Conservation (phyloP, 1,140 invertebrate species). For the Fopius arisanus region DNA sequence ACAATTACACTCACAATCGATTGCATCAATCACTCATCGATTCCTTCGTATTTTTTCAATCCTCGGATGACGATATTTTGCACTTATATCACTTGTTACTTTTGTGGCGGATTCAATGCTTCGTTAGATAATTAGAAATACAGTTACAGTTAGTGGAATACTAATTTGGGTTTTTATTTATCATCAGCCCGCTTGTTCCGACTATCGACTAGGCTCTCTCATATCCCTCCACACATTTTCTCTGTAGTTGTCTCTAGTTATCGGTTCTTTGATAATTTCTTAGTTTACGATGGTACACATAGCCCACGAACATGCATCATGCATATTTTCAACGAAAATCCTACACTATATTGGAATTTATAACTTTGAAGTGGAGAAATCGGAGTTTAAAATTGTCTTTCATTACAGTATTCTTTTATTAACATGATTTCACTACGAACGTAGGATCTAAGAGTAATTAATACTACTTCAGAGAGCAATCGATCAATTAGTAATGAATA, state of each 20-base stretch:
- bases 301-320: slow-evolving; percentile 48
- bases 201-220: background rate
- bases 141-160: background rate
- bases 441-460: too few species aligned
- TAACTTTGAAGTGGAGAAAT: background rate
- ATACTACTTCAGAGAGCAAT: too few species aligned
- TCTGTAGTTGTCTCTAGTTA: background rate
- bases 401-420: too few species aligned
- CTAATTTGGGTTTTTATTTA: background rate
- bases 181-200: background rate
- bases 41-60: background rate
- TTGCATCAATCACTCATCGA: background rate
- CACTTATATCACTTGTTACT: slow-evolving; percentile 3
- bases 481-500: too few species aligned
- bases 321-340: slow-evolving; percentile 39
- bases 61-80: background rate
- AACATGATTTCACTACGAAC: too few species aligned
- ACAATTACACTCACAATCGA: background rate
- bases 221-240: background rate
- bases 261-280: background rate
- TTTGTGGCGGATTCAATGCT: background rate
- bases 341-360: background rate
- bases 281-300: slow-evolving; percentile 45
- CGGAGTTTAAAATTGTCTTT: too few species aligned
- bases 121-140: background rate